These are phyloP conservation scores for Mya arenaria DNA, from an alignment of 1,140 invertebrate genomes.

Conservation along the genomic window DNA sequence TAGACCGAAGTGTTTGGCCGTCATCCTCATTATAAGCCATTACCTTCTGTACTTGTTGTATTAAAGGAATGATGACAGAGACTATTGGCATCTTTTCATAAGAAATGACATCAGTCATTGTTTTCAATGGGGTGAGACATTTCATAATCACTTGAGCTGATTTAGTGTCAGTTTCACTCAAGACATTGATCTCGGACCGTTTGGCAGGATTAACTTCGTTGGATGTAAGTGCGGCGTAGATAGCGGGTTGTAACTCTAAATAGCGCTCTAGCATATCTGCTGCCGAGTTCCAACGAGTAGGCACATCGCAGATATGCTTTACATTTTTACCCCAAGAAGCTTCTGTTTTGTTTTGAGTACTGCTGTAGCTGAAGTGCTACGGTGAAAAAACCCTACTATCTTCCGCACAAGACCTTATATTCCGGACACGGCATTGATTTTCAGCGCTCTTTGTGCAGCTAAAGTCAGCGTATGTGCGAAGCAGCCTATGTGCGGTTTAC, in stretches of 20 bases:
- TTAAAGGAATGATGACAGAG: no score
- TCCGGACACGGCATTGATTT: neutral
- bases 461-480: slow-evolving; percentile 58
- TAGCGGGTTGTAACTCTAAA: slow-evolving; percentile 56
- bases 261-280: slow-evolving; percentile 63
- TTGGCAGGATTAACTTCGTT: no score
- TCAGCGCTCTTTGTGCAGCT: slow-evolving; percentile 37
- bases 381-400: slow-evolving; percentile 43
- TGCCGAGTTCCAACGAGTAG: slow-evolving; percentile 62
- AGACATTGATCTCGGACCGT: no score
- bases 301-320: slow-evolving; percentile 62
- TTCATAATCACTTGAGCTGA: no score
- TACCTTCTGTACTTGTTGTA: no score
- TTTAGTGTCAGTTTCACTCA: no score
- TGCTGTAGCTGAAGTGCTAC: slow-evolving; percentile 27
- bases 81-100: no score
- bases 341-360: slow-evolving; percentile 48
- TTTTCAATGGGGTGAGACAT: no score
- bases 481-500: slow-evolving; percentile 29
- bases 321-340: slow-evolving; percentile 44
- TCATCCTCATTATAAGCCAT: no score
- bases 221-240: slow-evolving; percentile 23
- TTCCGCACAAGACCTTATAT: neutral
- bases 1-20: no score
- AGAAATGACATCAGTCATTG: no score